Conservation (phyloP, 2,888 invertebrate genomes). For the Eucera pruinosa region DNA sequence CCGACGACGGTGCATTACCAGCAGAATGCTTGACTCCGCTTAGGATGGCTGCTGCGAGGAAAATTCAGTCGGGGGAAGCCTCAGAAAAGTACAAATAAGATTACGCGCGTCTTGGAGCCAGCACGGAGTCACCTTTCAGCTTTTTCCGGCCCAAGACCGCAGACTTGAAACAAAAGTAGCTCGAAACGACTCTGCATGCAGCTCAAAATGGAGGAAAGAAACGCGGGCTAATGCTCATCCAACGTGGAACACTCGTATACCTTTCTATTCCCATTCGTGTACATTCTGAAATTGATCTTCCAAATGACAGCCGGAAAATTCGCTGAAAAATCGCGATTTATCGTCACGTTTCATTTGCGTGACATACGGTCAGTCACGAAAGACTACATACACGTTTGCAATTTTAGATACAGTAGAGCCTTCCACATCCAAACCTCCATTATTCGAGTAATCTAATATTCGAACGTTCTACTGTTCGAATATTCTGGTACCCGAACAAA, state of each 20-base stretch:
- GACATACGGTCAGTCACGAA: constrained; percentile 1
- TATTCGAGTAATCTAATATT: too few species aligned
- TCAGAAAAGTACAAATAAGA: constrained; percentile 75
- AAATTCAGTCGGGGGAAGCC: constrained; percentile 62
- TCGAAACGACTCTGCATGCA: constrained; percentile 9
- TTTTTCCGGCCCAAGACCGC: constrained; percentile 6
- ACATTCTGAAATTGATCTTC: constrained; percentile 46
- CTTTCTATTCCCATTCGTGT: constrained; percentile 21
- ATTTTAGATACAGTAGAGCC: too few species aligned
- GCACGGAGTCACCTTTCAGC: constrained; percentile 67
- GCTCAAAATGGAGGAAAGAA: constrained; percentile 9
- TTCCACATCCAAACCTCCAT: too few species aligned
- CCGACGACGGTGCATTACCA: constrained; percentile 19
- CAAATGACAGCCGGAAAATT: background rate
- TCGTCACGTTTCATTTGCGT: constrained; percentile 27
- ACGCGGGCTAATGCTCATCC: constrained; percentile 48
- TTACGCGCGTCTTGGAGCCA: constrained; percentile 67
- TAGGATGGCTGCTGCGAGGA: constrained; percentile 12
- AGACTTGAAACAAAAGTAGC: constrained; percentile 62
- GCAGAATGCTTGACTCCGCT: constrained; percentile 37
- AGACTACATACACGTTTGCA: background rate
- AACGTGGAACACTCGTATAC: constrained; percentile 38
- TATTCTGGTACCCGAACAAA: too few species aligned
- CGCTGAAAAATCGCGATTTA: constrained; percentile 52
- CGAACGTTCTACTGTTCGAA: too few species aligned